A percentile compares a stretch with the other conserved stretches of the same genome.
Conservation (phyloP, 2,113 vertebrate genomes). For the Hymenochirus boettgeri region DNA sequence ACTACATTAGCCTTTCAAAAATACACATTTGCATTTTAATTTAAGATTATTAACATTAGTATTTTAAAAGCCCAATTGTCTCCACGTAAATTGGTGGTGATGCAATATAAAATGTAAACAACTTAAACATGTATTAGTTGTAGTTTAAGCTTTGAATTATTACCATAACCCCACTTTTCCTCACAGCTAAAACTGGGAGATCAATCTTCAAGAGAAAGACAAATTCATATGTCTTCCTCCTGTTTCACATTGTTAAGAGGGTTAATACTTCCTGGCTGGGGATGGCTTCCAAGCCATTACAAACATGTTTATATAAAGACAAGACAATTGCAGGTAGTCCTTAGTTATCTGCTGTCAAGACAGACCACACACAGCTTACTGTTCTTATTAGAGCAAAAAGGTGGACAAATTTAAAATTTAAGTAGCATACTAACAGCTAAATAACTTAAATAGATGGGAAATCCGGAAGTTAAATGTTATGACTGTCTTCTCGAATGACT, state of each 20-base stretch:
- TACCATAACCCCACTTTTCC: constrained; percentile 15
- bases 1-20: too few relatives aligned
- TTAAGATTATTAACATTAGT: too few relatives aligned
- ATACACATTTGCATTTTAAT: background rate
- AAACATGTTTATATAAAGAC: constrained; percentile 52
- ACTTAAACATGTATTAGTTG: background rate
- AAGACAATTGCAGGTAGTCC: constrained; percentile 42
- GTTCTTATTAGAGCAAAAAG: constrained; percentile 6
- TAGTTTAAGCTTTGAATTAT: background rate
- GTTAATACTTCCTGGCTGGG: constrained; percentile 42
- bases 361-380: constrained; percentile 60
- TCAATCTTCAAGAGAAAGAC: constrained; percentile 28
- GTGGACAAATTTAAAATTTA: too few relatives aligned
- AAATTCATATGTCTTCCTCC: constrained; percentile 30
- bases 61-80: background rate
- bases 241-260: constrained; percentile 45
- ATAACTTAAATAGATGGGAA: background rate
- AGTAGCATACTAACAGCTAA: too few relatives aligned
- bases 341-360: constrained; percentile 24
- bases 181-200: constrained; percentile 21
- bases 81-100: background rate
- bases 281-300: constrained; percentile 29
- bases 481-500: too few relatives aligned
- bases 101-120: background rate
- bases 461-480: background rate